Evolutionary conservation across 1,140 invertebrate species (phyloP), one percentile per base, ranked within the genome.

Genomic region (Antheraea pernyi): DNA sequence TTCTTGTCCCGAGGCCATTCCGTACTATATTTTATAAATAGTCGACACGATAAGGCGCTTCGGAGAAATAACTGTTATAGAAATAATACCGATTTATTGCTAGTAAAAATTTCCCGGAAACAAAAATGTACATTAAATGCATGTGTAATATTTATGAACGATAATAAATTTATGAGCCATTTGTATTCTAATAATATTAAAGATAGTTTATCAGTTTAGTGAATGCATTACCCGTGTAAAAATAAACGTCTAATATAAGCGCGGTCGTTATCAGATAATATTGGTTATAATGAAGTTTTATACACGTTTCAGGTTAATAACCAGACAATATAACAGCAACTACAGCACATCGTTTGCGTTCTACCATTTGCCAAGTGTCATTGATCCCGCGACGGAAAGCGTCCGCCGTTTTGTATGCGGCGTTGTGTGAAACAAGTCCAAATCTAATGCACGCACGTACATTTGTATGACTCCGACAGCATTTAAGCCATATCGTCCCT

Each of bases 251-350:
- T 6, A 0, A 53, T 13, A 13, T 53, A 53, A 30, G 22, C 22
- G 22, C 46, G 9, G 13, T 16, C 46, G 46, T 53, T 53, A 53
- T 53, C 46, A 53, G 46, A 53, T 53, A 53, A 53, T n/a, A 53
- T n/a, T 13, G 11, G 46, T 16, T 53, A 6, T 53, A 53, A 16
- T 16, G 46, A 53, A 16, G 60, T 61, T 36, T 64, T 65, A 69
- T 69, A 66, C 65, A 42, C 48, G 59, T 69, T 69, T 65, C 67
- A 73, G 71, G 67, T 70, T 73, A 73, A 73, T 70, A 68, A 70
- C 72, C 72, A 70, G 68, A 74, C 69, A 74, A 74, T 69, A 70
- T 70, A 68, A 68, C 67, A 61, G 68, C 53, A 68, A 61, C 72
- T 19, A 59, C 48, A 65, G 60, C 61, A 65, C 65, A 46, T 68